These are phyloP conservation scores for Petrocephalus microphthalmus DNA, from an alignment of 2,113 vertebrate genomes.

Conservation along the genomic window DNA sequence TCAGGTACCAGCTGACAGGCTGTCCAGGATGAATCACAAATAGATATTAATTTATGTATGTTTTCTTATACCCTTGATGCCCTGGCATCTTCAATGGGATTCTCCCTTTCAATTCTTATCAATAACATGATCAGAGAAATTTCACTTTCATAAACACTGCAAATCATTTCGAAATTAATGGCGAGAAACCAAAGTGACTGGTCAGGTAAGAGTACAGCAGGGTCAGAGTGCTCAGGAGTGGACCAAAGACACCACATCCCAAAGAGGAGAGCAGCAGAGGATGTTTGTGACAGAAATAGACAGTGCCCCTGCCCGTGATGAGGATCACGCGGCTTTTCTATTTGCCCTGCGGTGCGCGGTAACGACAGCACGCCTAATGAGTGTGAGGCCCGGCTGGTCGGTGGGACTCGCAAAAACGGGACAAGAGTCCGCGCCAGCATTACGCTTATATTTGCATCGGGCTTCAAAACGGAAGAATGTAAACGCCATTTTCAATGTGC, in stretches of 20 bases:
- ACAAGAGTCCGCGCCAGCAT: background rate
- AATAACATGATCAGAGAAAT: background rate
- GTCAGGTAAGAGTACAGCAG: background rate
- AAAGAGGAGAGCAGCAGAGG: background rate
- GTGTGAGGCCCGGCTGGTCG: background rate
- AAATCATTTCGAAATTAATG: background rate
- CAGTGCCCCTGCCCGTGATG: background rate
- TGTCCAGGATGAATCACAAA: background rate
- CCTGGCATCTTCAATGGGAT: background rate
- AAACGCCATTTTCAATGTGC: background rate
- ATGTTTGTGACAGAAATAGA: background rate
- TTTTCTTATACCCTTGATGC: background rate
- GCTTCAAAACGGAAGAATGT: background rate
- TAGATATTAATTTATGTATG: background rate
- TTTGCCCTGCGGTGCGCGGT: background rate
- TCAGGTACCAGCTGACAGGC: background rate
- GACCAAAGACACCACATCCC: background rate
- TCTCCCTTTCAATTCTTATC: background rate
- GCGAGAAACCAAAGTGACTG: background rate
- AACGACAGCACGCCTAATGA: background rate
- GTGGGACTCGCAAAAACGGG: background rate
- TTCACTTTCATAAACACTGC: background rate
- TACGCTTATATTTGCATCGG: background rate
- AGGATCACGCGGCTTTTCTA: background rate
- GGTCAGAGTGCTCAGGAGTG: background rate